Percentiles rank a stretch among this genome's conserved stretches.
phyloP scores from a whole-genome alignment of 2,797 vertebrate genomes.

The Scleropages formosus region DNA sequence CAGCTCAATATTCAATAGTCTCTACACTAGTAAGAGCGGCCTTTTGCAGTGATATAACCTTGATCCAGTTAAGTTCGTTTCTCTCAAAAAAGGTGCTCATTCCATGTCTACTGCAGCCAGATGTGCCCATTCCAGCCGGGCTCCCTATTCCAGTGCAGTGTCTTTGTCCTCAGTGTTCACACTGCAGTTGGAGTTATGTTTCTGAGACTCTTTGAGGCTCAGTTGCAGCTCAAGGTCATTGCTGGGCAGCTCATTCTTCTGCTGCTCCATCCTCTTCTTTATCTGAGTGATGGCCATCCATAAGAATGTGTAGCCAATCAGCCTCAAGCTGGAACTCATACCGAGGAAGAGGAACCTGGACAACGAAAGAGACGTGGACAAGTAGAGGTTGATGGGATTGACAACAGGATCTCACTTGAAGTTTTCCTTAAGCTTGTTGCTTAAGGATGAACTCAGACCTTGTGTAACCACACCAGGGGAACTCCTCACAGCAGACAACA shows the following conservation, averaged over 20 bases:
- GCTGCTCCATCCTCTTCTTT: slow-evolving; percentile 27
- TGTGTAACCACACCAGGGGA: too few relatives aligned
- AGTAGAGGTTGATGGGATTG: neutral
- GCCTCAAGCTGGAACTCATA: slow-evolving; percentile 12
- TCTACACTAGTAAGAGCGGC: too few relatives aligned
- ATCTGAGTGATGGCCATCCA: slow-evolving; percentile 32
- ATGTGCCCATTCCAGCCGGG: neutral
- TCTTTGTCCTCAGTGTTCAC: neutral
- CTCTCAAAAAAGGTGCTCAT: neutral
- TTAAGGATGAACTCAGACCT: too few relatives aligned
- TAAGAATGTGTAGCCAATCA: slow-evolving; percentile 30
- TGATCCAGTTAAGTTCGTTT: neutral
- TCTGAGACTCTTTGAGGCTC: neutral
- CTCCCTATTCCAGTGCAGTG: neutral
- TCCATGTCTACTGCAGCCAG: neutral
- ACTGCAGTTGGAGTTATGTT: slow-evolving; percentile 3
- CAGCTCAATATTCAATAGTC: too few relatives aligned
- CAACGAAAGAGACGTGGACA: neutral
- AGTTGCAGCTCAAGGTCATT: slow-evolving; percentile 23
- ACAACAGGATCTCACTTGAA: neutral
- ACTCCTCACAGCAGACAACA: too few relatives aligned
- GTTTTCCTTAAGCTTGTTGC: neutral
- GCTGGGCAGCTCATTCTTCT: slow-evolving; percentile 1
- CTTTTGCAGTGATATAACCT: neutral
- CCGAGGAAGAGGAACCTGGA: slow-evolving; percentile 41